Conservation (phyloP, 2,113 vertebrate species). For the Tenebrosternarchus preto region DNA sequence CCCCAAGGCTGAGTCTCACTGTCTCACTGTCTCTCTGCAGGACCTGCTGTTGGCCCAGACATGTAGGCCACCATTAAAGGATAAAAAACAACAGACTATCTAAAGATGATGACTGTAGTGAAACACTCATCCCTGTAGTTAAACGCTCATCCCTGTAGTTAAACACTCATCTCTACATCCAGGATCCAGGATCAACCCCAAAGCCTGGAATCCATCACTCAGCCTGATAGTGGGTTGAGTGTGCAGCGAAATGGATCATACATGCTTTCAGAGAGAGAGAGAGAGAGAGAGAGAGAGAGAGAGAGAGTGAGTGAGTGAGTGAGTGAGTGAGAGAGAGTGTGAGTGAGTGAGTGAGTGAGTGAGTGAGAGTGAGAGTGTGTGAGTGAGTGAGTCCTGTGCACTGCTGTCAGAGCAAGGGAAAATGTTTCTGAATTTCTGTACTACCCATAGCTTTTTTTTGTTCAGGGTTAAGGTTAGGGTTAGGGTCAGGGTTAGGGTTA, state of each 20-base stretch:
- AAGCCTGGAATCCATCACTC: conserved; percentile 34
- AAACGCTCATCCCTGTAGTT: conserved; percentile 27
- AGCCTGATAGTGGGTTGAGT: background rate
- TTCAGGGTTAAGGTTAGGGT: too few species aligned
- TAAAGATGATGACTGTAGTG: conserved; percentile 27
- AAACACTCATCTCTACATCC: conserved; percentile 18
- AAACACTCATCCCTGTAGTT: conserved; percentile 25
- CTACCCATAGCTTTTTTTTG: too few species aligned
- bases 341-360: too few species aligned
- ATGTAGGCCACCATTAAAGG: conserved; percentile 34
- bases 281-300: too few species aligned
- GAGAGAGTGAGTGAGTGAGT: background rate
- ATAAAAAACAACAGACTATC: conserved; percentile 31
- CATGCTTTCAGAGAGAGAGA: background rate
- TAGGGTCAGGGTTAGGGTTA: too few species aligned
- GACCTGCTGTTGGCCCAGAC: conserved; percentile 6
- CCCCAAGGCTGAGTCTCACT: background rate
- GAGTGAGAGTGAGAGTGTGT: too few species aligned
- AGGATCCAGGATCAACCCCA: conserved; percentile 6
- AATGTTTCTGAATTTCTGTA: too few species aligned
- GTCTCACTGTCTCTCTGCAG: background rate
- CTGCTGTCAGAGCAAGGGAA: too few species aligned
- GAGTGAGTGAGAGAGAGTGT: too few species aligned
- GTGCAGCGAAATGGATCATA: background rate
- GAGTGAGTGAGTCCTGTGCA: too few species aligned